Evolutionary conservation across 2,797 vertebrate species (phyloP).

Genomic region (Jordanella pulchra): DNA sequence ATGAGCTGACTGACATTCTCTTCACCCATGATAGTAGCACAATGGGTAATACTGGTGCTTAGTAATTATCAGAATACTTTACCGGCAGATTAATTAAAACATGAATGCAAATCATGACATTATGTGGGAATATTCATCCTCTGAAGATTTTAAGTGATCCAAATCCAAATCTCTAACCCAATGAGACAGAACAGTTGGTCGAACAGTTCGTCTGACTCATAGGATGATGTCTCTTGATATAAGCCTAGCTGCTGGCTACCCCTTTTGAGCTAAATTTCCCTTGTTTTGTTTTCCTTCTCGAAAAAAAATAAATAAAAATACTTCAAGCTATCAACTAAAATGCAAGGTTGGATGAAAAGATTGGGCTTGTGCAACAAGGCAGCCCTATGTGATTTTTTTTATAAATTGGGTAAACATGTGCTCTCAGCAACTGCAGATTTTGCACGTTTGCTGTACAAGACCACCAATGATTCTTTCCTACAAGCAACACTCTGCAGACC

Average conservation of each 20-base stretch:
- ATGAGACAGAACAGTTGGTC: background rate
- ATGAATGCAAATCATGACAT: conserved; percentile 22
- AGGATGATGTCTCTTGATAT: background rate
- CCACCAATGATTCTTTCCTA: background rate
- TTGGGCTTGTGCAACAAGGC: background rate
- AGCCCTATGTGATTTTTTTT: background rate
- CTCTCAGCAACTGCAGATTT: conserved; percentile 1
- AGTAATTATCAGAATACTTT: conserved; percentile 39
- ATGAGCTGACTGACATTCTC: conserved; percentile 41
- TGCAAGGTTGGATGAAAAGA: conserved; percentile 3
- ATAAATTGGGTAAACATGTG: conserved; percentile 1
- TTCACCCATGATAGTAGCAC: conserved; percentile 35
- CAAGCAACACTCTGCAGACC: background rate
- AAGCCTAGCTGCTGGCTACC: conserved; percentile 4
- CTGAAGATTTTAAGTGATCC: conserved; percentile 7
- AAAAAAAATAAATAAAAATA: conserved; percentile 2
- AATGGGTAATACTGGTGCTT: conserved; percentile 17
- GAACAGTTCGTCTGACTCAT: background rate
- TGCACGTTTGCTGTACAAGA: conserved; percentile 2
- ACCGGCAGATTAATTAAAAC: conserved; percentile 21
- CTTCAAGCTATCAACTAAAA: background rate
- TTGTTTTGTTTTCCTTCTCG: background rate
- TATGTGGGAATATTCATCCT: conserved; percentile 11
- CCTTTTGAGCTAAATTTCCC: background rate
- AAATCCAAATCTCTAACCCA: background rate